Conservation (phyloP, 2,797 vertebrate genomes). For the Rachycentron canadum region DNA sequence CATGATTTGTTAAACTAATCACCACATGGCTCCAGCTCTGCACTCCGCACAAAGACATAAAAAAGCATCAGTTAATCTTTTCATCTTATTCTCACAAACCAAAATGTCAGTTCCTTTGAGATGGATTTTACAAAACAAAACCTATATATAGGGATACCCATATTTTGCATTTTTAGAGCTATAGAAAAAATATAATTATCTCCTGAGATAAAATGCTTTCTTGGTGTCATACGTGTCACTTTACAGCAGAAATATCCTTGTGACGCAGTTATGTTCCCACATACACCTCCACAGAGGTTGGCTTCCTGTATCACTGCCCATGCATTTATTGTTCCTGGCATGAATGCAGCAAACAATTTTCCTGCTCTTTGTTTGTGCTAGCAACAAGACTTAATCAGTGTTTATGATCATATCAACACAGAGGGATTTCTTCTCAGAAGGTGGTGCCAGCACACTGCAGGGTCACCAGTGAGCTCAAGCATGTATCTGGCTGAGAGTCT, state of each 20-base stretch:
- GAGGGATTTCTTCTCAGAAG: conserved; percentile 38
- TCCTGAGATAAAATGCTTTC: neutral
- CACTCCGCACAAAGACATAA: no score
- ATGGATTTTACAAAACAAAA: no score
- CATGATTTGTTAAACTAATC: neutral
- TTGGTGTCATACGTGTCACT: neutral
- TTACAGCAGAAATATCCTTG: neutral
- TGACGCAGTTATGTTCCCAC: neutral
- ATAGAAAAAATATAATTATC: no score
- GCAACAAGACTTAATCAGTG: conserved; percentile 45
- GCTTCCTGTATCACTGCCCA: conserved; percentile 42
- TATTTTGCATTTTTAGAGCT: no score
- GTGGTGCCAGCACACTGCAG: conserved; percentile 45
- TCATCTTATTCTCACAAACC: no score
- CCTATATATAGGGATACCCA: no score
- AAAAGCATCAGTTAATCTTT: no score
- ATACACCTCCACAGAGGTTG: neutral
- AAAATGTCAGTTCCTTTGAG: no score
- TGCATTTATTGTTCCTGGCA: conserved; percentile 48
- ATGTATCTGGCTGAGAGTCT: neutral
- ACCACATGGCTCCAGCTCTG: neutral
- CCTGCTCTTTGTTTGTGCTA: conserved; percentile 32
- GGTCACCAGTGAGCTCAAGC: conserved; percentile 22
- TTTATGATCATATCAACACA: conserved; percentile 53
- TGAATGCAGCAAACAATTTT: conserved; percentile 36